Percentiles rank a stretch among this genome's conserved stretches.
phyloP scores from a whole-genome alignment of 2,797 vertebrate genomes.

The Petrocephalus schoutedeni region DNA sequence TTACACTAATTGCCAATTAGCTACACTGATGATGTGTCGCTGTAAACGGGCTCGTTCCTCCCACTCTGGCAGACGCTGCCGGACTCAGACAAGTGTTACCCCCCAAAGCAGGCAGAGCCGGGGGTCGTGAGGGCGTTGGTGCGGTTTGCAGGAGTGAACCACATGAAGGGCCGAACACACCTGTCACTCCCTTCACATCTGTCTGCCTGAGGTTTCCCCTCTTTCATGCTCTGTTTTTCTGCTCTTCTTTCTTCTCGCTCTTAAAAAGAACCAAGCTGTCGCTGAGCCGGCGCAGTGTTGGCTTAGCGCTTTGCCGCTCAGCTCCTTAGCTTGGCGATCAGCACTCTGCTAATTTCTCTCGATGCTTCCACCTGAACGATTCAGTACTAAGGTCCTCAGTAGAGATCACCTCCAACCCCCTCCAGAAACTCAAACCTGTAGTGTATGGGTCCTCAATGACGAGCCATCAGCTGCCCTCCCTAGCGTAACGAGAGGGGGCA shows the following conservation, averaged over 20 bases:
- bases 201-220: constrained; percentile 64
- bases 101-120: background rate
- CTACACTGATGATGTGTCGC: background rate
- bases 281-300: background rate
- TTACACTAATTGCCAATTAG: background rate
- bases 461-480: background rate
- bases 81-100: background rate
- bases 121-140: constrained; percentile 9
- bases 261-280: constrained; percentile 16
- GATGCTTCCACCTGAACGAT: background rate
- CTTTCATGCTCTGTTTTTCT: constrained; percentile 32
- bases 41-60: background rate
- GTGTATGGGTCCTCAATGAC: background rate
- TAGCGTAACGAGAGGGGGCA: background rate
- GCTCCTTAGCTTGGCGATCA: background rate
- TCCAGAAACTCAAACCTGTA: background rate
- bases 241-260: constrained; percentile 21
- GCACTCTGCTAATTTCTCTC: background rate
- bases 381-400: background rate
- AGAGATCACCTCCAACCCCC: background rate
- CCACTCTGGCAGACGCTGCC: background rate
- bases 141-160: constrained; percentile 58
- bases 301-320: background rate
- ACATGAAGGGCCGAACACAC: constrained; percentile 72
- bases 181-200: constrained; percentile 63